Evolutionary conservation across 1,140 invertebrate species (phyloP).

Genomic region (Calliphora vicina): DNA sequence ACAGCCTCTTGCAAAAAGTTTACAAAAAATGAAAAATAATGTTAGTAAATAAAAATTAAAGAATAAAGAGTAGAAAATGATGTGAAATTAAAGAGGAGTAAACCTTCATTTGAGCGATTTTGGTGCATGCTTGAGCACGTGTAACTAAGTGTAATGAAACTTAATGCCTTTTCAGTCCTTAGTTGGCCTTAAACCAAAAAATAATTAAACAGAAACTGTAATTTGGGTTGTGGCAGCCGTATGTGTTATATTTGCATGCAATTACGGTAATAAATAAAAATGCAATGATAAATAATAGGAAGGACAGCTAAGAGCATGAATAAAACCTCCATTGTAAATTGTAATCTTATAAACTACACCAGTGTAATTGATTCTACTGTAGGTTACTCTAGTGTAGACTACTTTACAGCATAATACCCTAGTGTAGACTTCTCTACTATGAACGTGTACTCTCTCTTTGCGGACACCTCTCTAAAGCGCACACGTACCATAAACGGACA

Average conservation of each 20-base stretch:
- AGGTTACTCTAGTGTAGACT: no score
- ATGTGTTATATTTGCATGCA: constrained; percentile 9
- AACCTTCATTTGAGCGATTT: not conserved
- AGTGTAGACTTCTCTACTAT: no score
- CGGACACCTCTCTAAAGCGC: no score
- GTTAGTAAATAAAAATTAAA: not conserved
- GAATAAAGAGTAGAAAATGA: not conserved
- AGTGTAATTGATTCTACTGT: no score
- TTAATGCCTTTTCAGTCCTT: not conserved
- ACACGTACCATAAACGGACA: no score
- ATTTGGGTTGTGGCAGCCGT: not conserved
- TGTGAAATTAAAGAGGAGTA: constrained; percentile 9
- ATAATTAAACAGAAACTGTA: not conserved
- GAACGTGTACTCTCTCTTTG: no score
- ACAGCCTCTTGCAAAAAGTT: not conserved
- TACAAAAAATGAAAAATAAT: not conserved
- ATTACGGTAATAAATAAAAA: not conserved
- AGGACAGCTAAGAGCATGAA: not conserved
- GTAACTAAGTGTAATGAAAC: not conserved
- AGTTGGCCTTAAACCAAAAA: not conserved
- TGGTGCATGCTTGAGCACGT: not conserved
- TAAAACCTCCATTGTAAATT: no score
- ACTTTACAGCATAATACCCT: no score
- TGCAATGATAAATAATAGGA: not conserved
- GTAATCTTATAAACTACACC: no score